phyloP scores from a whole-genome alignment of 2,113 vertebrate genomes.

The Pterocles orientalis region DNA sequence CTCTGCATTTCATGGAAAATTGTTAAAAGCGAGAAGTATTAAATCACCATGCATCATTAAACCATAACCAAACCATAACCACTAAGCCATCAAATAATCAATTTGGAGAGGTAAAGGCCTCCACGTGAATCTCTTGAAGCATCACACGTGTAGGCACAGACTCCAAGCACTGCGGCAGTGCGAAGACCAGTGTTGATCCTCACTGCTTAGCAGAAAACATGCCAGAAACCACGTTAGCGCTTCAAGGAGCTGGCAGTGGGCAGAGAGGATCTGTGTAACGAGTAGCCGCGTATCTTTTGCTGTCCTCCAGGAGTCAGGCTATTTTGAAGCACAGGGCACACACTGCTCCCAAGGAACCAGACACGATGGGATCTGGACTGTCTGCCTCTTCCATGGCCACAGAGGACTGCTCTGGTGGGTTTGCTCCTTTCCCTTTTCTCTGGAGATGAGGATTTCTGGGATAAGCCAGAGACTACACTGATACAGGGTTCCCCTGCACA shows the following conservation, averaged over 20 bases:
- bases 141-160: accelerated
- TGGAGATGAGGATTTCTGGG: neutral
- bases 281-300: neutral
- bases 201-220: neutral
- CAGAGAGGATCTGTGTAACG: neutral
- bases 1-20: neutral
- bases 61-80: neutral
- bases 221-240: accelerated
- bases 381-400: neutral
- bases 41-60: neutral
- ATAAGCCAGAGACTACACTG: neutral
- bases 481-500: neutral
- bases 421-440: neutral
- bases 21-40: neutral
- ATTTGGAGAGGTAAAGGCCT: neutral
- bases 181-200: accelerated
- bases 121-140: neutral
- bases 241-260: neutral
- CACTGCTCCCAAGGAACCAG: neutral
- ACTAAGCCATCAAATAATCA: neutral
- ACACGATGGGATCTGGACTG: accelerated
- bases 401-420: neutral
- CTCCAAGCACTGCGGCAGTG: accelerated
- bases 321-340: neutral
- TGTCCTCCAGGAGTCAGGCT: neutral